Conservation (phyloP, 2,888 invertebrate species). For the Ditylenchus weischeri region DNA sequence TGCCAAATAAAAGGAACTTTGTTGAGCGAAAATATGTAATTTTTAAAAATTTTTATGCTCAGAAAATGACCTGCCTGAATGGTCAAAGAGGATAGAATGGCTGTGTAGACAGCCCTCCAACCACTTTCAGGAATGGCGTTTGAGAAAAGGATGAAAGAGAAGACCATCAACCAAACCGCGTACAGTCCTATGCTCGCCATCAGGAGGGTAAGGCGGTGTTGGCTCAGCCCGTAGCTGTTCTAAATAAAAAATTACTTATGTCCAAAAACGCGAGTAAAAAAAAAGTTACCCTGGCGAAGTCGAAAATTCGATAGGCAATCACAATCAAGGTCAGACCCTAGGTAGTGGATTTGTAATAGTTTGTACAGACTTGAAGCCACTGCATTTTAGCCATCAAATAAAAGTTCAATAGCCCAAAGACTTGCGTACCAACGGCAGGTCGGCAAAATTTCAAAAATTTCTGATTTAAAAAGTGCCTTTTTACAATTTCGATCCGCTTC, state of each 20-base stretch:
- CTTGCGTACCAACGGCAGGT: too few species aligned
- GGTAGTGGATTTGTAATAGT: too few species aligned
- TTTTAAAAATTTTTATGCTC: not conserved
- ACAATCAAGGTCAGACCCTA: conserved; percentile 32
- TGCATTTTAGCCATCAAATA: too few species aligned
- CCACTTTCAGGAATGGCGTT: conserved; percentile 36
- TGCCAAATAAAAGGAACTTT: too few species aligned
- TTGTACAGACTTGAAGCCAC: too few species aligned
- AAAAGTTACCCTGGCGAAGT: conserved; percentile 12
- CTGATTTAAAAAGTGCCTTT: too few species aligned
- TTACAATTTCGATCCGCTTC: too few species aligned
- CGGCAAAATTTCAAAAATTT: too few species aligned
- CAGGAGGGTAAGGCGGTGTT: conserved; percentile 21
- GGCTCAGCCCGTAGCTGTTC: not conserved
- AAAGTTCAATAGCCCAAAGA: too few species aligned
- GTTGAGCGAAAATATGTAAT: too few species aligned
- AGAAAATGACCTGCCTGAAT: conserved; percentile 35
- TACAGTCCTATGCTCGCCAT: conserved; percentile 16
- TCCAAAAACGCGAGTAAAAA: too few species aligned
- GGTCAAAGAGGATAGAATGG: conserved; percentile 45
- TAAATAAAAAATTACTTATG: conserved; percentile 4
- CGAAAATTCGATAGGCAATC: conserved; percentile 25
- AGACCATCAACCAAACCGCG: conserved; percentile 22
- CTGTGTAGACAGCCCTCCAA: conserved; percentile 46
- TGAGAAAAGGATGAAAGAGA: conserved; percentile 24